Evolutionary conservation across 2,888 invertebrate genomes (phyloP), one percentile per base, ranked within the genome.

Genomic region (Drosophila peninsularis): DNA sequence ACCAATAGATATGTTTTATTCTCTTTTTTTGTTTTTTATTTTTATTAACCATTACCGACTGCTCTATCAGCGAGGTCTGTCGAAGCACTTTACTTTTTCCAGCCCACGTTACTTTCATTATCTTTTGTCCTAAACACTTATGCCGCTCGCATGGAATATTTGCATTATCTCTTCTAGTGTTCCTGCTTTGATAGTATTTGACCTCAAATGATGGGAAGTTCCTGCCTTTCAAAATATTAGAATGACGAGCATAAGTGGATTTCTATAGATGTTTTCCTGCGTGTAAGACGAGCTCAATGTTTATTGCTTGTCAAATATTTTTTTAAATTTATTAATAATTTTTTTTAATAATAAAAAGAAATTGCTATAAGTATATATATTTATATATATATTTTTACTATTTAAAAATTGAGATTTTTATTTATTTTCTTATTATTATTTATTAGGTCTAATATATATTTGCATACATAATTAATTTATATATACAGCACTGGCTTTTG

Each of bases 11-110:
- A 50, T 50, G 60, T 30, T 41, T 42, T 39, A 17, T 27, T 24
- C 24, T 27, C 7, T 39, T 19, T 5, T 17, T 27, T 41, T 5
- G 9, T 53, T 30, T 32, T 27, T 21, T 24, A 3, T 37, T 41
- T 32, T 45, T 37, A 37, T 21, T 24, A 45, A 34, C 14, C 10
- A 45, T 45, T 56, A 49, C 58, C 27, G 34, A 24, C 34, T 49
- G 45, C 19, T 47, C 47, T 41, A 39, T 47, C 42, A 24, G n/a
- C 52, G 6, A 34, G 30, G 13, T 21, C 19, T 21, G 14, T 32
- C 30, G 4, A 10, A 36, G 50, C 36, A 24, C 21, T 52, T n/a
- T 3, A 10, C 47, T 32, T 19, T 17, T 11, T 13, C 30, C 47
- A 6, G 0, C 13, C 30, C 10, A 14, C 3, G 13, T 13, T 17